phyloP scores from a whole-genome alignment of 2,888 invertebrate genomes.

The Conomelus anceps region DNA sequence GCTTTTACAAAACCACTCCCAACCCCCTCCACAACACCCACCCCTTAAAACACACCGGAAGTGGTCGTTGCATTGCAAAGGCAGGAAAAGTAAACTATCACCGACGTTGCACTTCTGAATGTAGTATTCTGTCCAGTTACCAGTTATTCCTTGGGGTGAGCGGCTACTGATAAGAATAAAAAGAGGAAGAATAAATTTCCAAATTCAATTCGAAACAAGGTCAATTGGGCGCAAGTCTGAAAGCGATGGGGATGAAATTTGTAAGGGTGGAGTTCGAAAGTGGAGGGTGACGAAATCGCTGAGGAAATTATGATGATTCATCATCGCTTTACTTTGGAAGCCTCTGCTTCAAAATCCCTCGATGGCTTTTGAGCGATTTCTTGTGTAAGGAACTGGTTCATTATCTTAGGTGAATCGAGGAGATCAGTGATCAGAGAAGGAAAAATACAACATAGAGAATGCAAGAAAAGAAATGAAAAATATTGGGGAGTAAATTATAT shows the following conservation, averaged over 20 bases:
- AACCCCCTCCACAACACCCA: background rate
- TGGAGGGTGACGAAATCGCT: background rate
- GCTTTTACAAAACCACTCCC: background rate
- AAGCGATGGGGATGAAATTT: background rate
- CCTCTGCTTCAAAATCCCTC: background rate
- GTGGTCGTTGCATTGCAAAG: background rate
- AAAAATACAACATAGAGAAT: too few species aligned
- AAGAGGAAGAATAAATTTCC: background rate
- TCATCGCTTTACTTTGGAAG: background rate
- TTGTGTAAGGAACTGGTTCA: too few species aligned
- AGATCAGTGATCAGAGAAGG: too few species aligned
- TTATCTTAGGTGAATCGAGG: too few species aligned
- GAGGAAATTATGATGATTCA: background rate
- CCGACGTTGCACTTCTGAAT: background rate
- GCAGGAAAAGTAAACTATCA: background rate
- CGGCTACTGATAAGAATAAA: background rate
- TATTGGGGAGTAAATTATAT: too few species aligned
- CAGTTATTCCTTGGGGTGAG: background rate
- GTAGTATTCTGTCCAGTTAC: background rate
- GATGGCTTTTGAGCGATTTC: background rate
- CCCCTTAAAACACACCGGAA: background rate
- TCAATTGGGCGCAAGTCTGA: background rate
- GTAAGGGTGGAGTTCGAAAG: background rate
- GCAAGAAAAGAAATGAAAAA: too few species aligned
- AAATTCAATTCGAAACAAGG: background rate